Conservation (phyloP, 2,888 invertebrate species). For the Odontocolon sp. region DNA sequence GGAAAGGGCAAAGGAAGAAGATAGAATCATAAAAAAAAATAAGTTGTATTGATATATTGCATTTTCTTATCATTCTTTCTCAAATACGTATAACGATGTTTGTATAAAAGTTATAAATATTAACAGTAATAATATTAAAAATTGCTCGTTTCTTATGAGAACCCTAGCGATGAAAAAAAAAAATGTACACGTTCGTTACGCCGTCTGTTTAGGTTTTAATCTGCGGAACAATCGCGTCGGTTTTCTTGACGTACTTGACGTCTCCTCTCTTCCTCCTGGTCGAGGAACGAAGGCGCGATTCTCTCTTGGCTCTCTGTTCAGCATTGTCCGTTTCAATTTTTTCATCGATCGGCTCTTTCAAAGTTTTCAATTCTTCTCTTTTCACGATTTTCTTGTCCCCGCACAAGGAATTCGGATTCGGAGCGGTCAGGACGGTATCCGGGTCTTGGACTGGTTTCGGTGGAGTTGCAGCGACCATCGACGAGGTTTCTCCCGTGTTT, state of each 20-base stretch:
- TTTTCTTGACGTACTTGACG: background rate
- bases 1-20: constrained; percentile 81
- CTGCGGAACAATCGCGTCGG: background rate
- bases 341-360: background rate
- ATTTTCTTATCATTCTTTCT: background rate
- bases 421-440: background rate
- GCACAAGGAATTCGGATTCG: no score
- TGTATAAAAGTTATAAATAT: constrained; percentile 38
- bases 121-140: constrained; percentile 3
- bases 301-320: background rate
- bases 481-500: background rate
- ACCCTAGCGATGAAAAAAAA: no score
- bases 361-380: background rate
- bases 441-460: background rate
- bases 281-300: background rate
- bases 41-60: constrained; percentile 10
- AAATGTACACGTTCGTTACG: no score
- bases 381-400: background rate
- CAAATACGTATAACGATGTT: background rate
- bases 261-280: constrained; percentile 1
- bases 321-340: background rate
- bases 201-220: no score
- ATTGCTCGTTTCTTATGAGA: no score
- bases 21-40: constrained; percentile 65
- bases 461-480: background rate